A percentile compares a stretch with the other conserved stretches of the same genome.
phyloP scores from a whole-genome alignment of 1,140 invertebrate genomes.

The Neodiprion fabricii region DNA sequence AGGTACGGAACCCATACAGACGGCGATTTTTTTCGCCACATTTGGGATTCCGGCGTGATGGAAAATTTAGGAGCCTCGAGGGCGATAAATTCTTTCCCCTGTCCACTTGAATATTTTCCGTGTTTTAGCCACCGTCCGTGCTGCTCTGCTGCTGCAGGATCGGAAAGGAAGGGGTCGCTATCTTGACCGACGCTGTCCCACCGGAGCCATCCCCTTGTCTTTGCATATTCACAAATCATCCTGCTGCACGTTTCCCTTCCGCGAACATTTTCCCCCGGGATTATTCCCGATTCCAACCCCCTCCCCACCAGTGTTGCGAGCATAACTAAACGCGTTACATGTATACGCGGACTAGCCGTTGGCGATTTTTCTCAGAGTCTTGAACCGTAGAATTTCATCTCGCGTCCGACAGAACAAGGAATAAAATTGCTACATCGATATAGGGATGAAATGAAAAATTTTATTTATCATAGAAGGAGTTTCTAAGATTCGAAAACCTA shows the following conservation, averaged over 20 bases:
- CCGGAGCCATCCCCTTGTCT: slow-evolving; percentile 54
- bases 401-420: no score
- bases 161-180: slow-evolving; percentile 45
- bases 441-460: no score
- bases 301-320: no score
- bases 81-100: slow-evolving; percentile 58
- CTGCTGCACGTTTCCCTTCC: slow-evolving; percentile 36
- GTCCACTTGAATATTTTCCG: slow-evolving; percentile 61
- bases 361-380: background rate
- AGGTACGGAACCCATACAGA: background rate
- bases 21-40: slow-evolving; percentile 40
- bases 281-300: slow-evolving; percentile 14
- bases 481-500: background rate
- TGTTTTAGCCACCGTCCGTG: slow-evolving; percentile 51
- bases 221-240: slow-evolving; percentile 63
- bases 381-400: background rate
- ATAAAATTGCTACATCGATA: no score
- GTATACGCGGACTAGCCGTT: background rate
- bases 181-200: slow-evolving; percentile 56
- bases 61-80: slow-evolving; percentile 56
- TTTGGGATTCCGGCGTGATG: slow-evolving; percentile 54
- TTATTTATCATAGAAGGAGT: background rate
- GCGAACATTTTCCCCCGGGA: slow-evolving; percentile 28
- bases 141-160: slow-evolving; percentile 19
- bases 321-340: background rate